Conservation (phyloP, 2,113 vertebrate species). For the Anser brachyrhynchus region DNA sequence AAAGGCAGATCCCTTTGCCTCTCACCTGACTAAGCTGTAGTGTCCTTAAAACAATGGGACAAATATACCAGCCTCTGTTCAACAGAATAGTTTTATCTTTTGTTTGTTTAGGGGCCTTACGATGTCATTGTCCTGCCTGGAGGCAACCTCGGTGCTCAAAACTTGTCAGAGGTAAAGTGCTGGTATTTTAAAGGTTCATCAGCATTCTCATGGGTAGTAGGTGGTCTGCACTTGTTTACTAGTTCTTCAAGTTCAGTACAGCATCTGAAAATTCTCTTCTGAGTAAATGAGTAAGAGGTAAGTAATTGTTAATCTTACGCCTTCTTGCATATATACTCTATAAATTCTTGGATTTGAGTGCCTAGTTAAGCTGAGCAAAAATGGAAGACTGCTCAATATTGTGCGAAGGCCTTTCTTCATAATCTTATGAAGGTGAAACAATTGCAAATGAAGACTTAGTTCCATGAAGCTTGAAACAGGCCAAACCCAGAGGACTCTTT, state of each 20-base stretch:
- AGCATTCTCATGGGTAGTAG: background rate
- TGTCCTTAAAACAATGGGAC: background rate
- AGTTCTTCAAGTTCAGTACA: background rate
- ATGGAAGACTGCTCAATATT: background rate
- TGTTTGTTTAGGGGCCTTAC: constrained; percentile 86
- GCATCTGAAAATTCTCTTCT: background rate
- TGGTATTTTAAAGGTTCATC: background rate
- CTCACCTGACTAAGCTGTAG: background rate
- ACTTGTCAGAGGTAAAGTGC: constrained; percentile 89
- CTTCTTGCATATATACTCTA: background rate
- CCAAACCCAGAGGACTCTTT: background rate
- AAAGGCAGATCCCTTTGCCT: background rate
- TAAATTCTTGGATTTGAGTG: background rate
- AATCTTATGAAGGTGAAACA: background rate
- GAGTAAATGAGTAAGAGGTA: background rate
- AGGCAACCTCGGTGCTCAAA: constrained; percentile 92
- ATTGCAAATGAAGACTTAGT: background rate
- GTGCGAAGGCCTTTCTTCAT: background rate
- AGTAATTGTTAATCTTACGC: background rate
- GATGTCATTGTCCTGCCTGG: constrained; percentile 95
- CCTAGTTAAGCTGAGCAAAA: background rate
- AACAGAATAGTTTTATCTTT: background rate
- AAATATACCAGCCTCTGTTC: background rate
- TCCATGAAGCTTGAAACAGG: background rate
- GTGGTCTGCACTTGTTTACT: background rate